phyloP scores from a whole-genome alignment of 2,888 invertebrate genomes.

The Anoplius nigerrimus region DNA sequence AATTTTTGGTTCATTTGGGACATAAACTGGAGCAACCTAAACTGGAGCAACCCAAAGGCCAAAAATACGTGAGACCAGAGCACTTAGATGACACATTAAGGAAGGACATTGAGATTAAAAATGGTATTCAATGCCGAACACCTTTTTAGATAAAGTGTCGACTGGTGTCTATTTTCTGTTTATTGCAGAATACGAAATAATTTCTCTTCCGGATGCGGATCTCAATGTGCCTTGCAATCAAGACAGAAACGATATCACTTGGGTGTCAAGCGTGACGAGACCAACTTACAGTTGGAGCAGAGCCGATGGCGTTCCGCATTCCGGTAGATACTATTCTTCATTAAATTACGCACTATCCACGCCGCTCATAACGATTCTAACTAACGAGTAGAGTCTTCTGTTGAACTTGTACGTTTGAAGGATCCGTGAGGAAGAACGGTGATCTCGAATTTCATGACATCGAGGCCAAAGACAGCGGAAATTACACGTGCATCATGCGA shows the following conservation, averaged over 20 bases:
- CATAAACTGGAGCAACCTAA: conserved; percentile 55
- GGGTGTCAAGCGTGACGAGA: conserved; percentile 56
- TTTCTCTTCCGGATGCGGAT: conserved; percentile 61
- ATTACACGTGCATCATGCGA: conserved; percentile 62
- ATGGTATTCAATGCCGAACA: conserved; percentile 41
- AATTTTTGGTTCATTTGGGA: conserved; percentile 45
- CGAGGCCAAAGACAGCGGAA: conserved; percentile 60
- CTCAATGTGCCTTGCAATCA: conserved; percentile 63
- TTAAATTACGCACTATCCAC: neutral
- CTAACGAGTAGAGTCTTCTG: neutral
- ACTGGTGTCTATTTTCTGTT: neutral
- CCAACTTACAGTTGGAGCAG: conserved; percentile 63
- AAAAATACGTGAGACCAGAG: conserved; percentile 57
- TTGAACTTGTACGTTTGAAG: conserved; percentile 32
- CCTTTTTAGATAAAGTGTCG: too few species aligned
- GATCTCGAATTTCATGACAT: conserved; percentile 61
- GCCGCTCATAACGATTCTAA: neutral
- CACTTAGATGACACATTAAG: conserved; percentile 47
- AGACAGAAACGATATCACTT: conserved; percentile 56
- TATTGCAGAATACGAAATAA: conserved; percentile 53
- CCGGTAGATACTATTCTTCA: conserved; percentile 42
- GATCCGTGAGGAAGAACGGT: conserved; percentile 59
- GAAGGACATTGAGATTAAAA: conserved; percentile 15
- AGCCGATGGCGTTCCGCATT: conserved; percentile 53
- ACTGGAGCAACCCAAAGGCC: conserved; percentile 53